These are phyloP conservation scores for Ceriagrion tenellum DNA, from an alignment of 2,888 invertebrate genomes.

Conservation along the genomic window DNA sequence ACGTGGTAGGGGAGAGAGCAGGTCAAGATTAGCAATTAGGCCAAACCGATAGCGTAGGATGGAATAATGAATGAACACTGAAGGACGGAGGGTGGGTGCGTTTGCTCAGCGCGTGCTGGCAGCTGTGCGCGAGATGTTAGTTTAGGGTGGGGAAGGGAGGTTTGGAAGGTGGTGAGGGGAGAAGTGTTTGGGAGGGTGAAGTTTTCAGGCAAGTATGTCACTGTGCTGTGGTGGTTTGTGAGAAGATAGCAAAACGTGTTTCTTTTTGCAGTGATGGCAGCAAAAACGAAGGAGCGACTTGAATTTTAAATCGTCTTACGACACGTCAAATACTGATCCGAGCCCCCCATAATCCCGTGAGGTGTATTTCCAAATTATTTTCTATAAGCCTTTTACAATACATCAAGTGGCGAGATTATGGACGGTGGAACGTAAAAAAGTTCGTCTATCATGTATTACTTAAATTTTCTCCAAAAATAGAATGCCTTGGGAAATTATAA, in stretches of 20 bases:
- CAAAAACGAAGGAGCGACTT: background rate
- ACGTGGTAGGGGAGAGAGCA: background rate
- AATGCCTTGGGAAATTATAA: too few species aligned
- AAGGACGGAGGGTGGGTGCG: background rate
- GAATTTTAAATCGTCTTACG: background rate
- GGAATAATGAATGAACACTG: constrained; percentile 54
- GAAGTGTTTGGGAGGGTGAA: background rate
- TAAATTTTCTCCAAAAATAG: background rate
- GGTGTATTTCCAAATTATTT: background rate
- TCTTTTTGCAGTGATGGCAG: background rate
- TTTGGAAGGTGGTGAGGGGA: background rate
- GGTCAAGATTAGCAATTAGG: constrained; percentile 54
- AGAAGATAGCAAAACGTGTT: background rate
- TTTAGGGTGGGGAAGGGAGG: background rate
- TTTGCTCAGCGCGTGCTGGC: background rate
- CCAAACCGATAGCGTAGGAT: constrained; percentile 5
- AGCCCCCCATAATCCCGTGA: background rate
- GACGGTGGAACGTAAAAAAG: background rate
- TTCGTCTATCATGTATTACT: background rate
- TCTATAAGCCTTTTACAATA: background rate
- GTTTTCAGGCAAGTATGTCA: background rate
- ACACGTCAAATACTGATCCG: constrained; percentile 14
- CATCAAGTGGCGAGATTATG: background rate
- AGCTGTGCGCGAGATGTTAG: background rate
- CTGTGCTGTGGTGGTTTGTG: too few species aligned